Evolutionary conservation across 2,797 vertebrate species (phyloP), one percentile per base, ranked within the genome.

Genomic region (Hoplostethus mediterraneus): DNA sequence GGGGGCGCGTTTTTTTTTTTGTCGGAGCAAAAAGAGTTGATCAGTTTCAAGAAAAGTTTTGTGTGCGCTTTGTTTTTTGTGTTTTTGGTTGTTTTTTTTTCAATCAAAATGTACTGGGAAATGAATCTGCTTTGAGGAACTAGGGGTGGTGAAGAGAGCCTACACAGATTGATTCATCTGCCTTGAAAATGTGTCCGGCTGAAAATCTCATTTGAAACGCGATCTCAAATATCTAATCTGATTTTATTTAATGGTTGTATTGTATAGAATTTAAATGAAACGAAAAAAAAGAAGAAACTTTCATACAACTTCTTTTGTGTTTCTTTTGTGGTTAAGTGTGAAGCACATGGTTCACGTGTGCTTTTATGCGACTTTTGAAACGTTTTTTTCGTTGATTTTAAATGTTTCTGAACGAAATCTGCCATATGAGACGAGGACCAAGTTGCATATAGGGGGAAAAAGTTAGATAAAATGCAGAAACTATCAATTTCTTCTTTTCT

Each of bases 331-430:
- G 13, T 52, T 5, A 56, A 16, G 25, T 52, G 6, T 54, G 21
- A 52, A 63, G 33, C 71, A 72, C 63, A 33, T 79, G 75, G 33
- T 28, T 6, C 33, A 40, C 3, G 42, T 30, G 30, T 8, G 45
- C 1, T 45, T 79, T 67, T 49, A 10, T 48, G 45, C 53, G 9
- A 58, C 17, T 28, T 38, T 33, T 9, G 3, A 3, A 14, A 10
- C 53, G 7, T 67, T 57, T 72, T 82, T 90, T 93, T 93, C 91
- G 92, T 93, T 93, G 0, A 65, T 38, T 79, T 0, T 52, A 89
- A 88, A 85, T 89, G 67, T 77, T 45, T 72, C 11, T 67, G 2
- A 93, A 93, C 92, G 91, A 93, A 93, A 89, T 87, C 16, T 72
- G 57, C 11, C 38, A 52, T 7, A 21, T 56, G 16, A 30, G 16